Base-by-base conservation (phyloP, 2,797 vertebrate genomes). In the Ambastaia sidthimunki region DNA sequence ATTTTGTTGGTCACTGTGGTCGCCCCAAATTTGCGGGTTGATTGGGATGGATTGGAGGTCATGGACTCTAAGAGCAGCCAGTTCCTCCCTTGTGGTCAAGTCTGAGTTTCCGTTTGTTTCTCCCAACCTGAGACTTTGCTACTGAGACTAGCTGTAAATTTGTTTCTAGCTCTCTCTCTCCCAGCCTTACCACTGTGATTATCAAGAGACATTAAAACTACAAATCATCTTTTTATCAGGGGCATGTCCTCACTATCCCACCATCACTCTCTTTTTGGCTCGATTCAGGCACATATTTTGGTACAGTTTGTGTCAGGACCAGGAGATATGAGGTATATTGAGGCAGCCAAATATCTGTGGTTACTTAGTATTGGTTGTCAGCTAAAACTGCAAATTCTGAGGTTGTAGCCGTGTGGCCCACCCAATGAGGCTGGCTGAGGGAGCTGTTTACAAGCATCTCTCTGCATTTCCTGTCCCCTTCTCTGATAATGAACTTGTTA, bases 401-500 rank as follows among this genome's bases (percentile, higher is more conserved):
- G 81, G 85, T 77, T 66, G 90, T 87, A 80, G 86, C 87, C 85
- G 84, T 88, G 88, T 85, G 88, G 89, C 91, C 91, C 92, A 92
- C 92, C 92, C 92, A 92, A 87, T 54, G 77, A 86, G 85, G 75
- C 90, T 90, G 90, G 88, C 90, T 83, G 84, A 81, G n/a, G 67
- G 75, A 88, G 85, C 87, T 91, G 88, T 92, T 93, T 91, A 92
- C 88, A 90, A 85, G 90, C 84, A 88, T 89, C 84, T 86, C 84
- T 78, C 87, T 78, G 70, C 78, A 87, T 90, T 89, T 91, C 83
- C 79, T 88, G 63, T 72, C 80, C 65, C 19, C 73, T 84, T 2
- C 71, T 87, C 81, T 80, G 52, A 72, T 84, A 86, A 83, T 78
- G 50, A 74, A 76, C 73, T 83, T 66, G 66, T 80, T 80, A 75